Conservation (phyloP, 2,888 invertebrate genomes). For the Apotomis betuletana region DNA sequence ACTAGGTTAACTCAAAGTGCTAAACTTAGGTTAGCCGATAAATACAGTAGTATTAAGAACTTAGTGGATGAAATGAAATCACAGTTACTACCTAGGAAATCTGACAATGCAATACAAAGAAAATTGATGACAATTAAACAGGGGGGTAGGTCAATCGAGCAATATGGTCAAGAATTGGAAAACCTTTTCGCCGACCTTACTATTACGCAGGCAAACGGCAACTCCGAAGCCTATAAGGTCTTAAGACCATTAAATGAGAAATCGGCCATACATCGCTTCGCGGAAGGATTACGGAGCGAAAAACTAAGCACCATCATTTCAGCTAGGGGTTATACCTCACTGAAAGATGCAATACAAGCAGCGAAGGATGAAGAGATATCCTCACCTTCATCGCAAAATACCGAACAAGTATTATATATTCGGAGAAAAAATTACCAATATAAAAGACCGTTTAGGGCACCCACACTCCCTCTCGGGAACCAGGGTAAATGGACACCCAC, state of each 20-base stretch:
- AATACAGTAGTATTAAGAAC: not conserved
- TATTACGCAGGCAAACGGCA: slow-evolving; percentile 2
- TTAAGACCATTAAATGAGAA: slow-evolving; percentile 1
- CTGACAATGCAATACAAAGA: not conserved
- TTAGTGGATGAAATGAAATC: slow-evolving; percentile 1
- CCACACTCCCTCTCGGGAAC: not conserved
- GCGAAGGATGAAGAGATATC: not conserved
- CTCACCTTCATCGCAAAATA: too few species aligned
- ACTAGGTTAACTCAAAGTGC: slow-evolving; percentile 7
- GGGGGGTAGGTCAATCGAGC: not conserved
- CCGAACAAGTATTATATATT: too few species aligned
- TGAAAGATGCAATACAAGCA: not conserved
- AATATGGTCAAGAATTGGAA: slow-evolving; percentile 1
- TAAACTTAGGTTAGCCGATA: not conserved
- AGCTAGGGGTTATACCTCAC: not conserved
- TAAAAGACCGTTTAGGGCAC: not conserved
- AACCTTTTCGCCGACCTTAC: not conserved
- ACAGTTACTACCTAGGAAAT: not conserved
- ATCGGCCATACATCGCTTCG: slow-evolving; percentile 1
- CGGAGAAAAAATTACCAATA: too few species aligned
- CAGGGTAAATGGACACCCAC: not conserved
- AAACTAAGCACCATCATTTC: not conserved
- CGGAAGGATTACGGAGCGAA: not conserved
- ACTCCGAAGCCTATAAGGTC: not conserved
- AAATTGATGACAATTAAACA: not conserved